Evolutionary conservation across 1,140 invertebrate genomes (phyloP).

Genomic region (Penaeus japonicus): DNA sequence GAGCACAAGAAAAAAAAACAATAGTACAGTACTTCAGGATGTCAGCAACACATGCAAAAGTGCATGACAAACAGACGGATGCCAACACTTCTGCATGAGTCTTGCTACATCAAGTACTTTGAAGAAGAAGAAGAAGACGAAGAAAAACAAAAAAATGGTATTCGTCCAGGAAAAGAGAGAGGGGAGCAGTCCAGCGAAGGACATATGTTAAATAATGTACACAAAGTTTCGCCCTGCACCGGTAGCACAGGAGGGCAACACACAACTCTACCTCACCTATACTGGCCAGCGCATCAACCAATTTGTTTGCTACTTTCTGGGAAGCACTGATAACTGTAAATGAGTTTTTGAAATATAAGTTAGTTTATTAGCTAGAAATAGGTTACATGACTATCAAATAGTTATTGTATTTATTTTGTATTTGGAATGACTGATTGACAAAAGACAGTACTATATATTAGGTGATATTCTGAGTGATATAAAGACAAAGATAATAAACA

Average conservation of each 20-base stretch:
- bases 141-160: neutral
- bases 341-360: conserved; percentile 43
- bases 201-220: neutral
- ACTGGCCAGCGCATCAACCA: conserved; percentile 55
- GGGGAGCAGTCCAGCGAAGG: neutral
- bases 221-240: conserved; percentile 9
- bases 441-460: too few relatives aligned
- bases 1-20: too few relatives aligned
- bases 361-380: neutral
- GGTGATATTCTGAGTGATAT: too few relatives aligned
- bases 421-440: too few relatives aligned
- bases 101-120: conserved; percentile 2
- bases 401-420: too few relatives aligned
- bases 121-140: conserved; percentile 15
- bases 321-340: conserved; percentile 54
- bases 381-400: neutral
- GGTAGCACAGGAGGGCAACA: neutral
- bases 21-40: neutral
- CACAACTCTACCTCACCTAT: conserved; percentile 53
- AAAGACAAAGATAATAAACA: too few relatives aligned
- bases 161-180: neutral
- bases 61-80: neutral
- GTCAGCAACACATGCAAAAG: neutral
- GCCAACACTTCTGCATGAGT: neutral
- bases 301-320: conserved; percentile 57